Base-by-base conservation (phyloP, 2,888 invertebrate species). In the Drosophila dives region DNA sequence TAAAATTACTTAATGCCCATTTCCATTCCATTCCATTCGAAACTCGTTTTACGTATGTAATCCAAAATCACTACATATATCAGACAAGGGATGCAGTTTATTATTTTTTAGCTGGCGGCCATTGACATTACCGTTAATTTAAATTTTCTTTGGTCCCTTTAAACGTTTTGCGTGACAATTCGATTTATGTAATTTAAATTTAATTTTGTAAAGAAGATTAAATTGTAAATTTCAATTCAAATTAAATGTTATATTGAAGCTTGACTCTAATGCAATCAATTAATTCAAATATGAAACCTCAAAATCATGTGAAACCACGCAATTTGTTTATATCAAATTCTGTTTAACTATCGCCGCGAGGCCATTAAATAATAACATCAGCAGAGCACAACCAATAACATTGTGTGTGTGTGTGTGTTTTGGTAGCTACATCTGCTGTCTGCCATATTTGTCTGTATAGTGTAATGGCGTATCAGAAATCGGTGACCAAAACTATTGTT, bases 331-430 rank as follows among this genome's bases (percentile, higher is more conserved):
- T 80, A 83, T 83, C 83, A 69, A 80, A 86, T 74, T 86, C 60
- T 70, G 74, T 89, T 86, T 89, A 89, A 77, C 84, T 64, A 71
- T 61, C 33, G 83, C 87, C 84, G 62, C 60, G 67, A 55, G 68
- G 42, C 45, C 65, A 65, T 69, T 75, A 69, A 77, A 75, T 76
- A 73, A 80, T 69, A 77, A 59, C 63, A 78, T 55, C 53, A 38
- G 42, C 61, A 26, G 34, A 64, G 38, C 34, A 56, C 49, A 53
- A 33, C 54, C 45, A 58, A 64, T 40, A 74, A 64, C 23, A 56
- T 20, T 48, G 10, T 50, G 29, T 6, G 38, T n/a, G 29, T 32
- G 26, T 45, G 45, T 45, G 60, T 51, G 29, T 23, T 32, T 11
- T 54, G n/a, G 17, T 45, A 38, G 23, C 50, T 51, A 53, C 66